Evolutionary conservation across 2,113 vertebrate genomes (phyloP).

Genomic region (Fukomys damarensis): DNA sequence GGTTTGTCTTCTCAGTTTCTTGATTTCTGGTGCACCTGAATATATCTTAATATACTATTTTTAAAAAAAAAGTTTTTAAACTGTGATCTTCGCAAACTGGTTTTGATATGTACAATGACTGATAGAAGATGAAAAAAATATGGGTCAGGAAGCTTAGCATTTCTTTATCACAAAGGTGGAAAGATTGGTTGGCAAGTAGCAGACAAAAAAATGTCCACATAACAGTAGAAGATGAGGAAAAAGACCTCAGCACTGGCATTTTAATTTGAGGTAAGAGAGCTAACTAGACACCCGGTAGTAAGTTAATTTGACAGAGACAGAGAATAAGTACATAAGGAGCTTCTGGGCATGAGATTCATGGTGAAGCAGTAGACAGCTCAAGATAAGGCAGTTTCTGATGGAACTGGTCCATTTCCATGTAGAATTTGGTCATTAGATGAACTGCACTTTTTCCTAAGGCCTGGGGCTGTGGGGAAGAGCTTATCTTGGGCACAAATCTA

Average conservation of each 20-base stretch:
- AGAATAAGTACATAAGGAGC: not conserved
- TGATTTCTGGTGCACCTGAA: not conserved
- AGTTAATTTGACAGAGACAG: not conserved
- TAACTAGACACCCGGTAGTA: not conserved
- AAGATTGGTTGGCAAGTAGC: not conserved
- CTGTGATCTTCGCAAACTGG: not conserved
- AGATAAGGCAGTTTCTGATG: not conserved
- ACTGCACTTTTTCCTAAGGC: not conserved
- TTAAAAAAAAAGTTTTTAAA: not conserved
- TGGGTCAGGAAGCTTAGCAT: not conserved
- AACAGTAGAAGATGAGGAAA: not conserved
- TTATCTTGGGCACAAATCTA: not conserved
- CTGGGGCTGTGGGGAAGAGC: not conserved
- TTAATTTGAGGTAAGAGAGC: not conserved
- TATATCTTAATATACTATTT: not conserved
- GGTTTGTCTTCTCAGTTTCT: not conserved
- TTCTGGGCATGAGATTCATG: not conserved
- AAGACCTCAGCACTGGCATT: not conserved
- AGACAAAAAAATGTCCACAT: not conserved
- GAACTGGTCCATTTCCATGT: not conserved
- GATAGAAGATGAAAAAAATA: not conserved
- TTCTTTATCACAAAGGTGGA: constrained; percentile 1
- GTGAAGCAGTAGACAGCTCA: not conserved
- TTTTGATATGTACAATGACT: not conserved
- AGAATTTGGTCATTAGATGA: not conserved